Conservation (phyloP, 64 coral and sea anemone genomes). For the Astreopora myriophthalma region DNA sequence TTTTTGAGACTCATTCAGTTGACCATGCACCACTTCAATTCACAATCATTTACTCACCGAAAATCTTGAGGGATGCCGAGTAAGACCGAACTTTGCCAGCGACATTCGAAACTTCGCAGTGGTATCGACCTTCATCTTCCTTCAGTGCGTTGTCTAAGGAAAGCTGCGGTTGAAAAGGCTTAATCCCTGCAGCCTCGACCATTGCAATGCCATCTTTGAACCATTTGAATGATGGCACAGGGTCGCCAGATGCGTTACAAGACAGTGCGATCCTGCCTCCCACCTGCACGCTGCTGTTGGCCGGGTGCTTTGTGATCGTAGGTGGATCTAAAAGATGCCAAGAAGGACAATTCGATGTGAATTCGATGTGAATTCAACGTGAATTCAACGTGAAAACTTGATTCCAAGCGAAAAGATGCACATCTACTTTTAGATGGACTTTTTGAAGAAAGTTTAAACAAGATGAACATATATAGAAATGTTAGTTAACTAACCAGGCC, state of each 20-base stretch:
- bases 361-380: no score
- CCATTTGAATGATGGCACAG: slow-evolving; percentile 56
- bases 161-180: slow-evolving; percentile 39
- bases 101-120: slow-evolving; percentile 37
- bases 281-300: slow-evolving; percentile 46
- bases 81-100: slow-evolving; percentile 31
- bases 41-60: slow-evolving; percentile 36
- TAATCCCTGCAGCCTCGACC: not conserved
- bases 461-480: no score
- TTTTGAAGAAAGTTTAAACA: no score
- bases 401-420: no score
- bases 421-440: no score
- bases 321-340: slow-evolving; percentile 40
- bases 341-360: no score
- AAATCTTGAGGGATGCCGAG: slow-evolving; percentile 62
- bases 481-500: no score
- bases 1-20: no score
- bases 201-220: slow-evolving; percentile 47
- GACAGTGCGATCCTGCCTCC: slow-evolving; percentile 34
- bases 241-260: slow-evolving; percentile 73
- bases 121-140: slow-evolving; percentile 66
- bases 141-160: not conserved
- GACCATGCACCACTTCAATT: not conserved
- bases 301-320: slow-evolving; percentile 56
- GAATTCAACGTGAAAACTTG: no score